Evolutionary conservation across 2,797 vertebrate species (phyloP).

Genomic region (Enteromius unitaeniatus): DNA sequence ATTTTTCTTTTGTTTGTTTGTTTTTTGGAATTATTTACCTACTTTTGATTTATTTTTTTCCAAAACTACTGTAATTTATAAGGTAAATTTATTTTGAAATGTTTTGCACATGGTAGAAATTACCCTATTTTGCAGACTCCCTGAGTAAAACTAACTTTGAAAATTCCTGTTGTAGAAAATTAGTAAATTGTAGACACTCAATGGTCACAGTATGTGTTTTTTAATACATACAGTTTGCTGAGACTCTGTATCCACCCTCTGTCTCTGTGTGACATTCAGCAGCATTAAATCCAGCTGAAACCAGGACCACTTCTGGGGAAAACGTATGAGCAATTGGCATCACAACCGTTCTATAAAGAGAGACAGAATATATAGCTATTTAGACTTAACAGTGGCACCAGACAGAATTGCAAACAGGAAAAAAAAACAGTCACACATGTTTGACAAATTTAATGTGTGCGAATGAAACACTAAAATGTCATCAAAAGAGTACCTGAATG

Average conservation of each 20-base stretch:
- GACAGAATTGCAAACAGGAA: neutral
- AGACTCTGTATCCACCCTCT: conserved; percentile 90
- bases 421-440: neutral
- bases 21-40: neutral
- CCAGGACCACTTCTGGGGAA: conserved; percentile 90
- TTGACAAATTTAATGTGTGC: neutral
- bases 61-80: neutral
- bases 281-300: conserved; percentile 92
- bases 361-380: neutral
- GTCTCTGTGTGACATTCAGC: conserved; percentile 86
- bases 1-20: neutral
- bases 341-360: conserved; percentile 85
- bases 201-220: neutral
- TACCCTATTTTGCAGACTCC: neutral
- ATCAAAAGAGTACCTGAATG: conserved; percentile 85
- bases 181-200: neutral
- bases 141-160: neutral
- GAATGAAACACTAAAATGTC: neutral
- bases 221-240: conserved; percentile 89
- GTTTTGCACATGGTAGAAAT: neutral
- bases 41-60: neutral
- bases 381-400: neutral
- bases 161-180: neutral
- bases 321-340: conserved; percentile 94
- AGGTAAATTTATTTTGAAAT: no score